Base-by-base conservation (phyloP, 2,113 vertebrate genomes). In the Tylochromis polylepis region DNA sequence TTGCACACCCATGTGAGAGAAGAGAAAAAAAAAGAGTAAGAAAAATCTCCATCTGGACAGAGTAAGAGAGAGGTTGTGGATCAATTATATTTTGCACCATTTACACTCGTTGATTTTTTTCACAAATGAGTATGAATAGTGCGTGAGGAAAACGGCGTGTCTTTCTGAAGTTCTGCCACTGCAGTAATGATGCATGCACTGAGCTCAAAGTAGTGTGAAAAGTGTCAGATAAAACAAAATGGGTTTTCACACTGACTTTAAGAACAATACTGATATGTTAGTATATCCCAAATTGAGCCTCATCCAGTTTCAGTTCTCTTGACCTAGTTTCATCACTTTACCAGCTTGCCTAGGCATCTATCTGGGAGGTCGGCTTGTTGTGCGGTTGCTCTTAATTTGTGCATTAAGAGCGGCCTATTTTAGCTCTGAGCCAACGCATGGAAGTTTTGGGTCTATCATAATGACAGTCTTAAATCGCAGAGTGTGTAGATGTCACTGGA, bases 391-490 rank as follows among this genome's bases (percentile, higher is more conserved):
- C 85, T 91, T 87, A 53, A 87, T 91, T 89, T 85, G 62, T 4
- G 78, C 85, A 91, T 88, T 92, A 85, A 79, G 70, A 87, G 49
- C 11, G 2, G 55, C 49, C 49, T 51, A 60, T 91, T 94, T 86
- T 59, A 57, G 72, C 81, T 51, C 59, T 2, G 56, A 65, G 84
- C 85, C 85, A 84, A 70, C 34, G 62, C 36, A n/a, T 85, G 57
- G 49, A 82, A 91, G 87, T 92, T 88, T 85, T 2, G 36, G 78
- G 62, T 81, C 88, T 83, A 55, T 90, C 81, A 83, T 90, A 95
- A 94, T 85, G 92, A 89, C 77, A 85, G 92, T 85, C 89, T 91
- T 88, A 93, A 93, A 95, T 93, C 91, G 87, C 88, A 82, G 81
- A 79, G 86, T 83, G 80, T 92, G 88, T 88, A 58, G 82, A 91